Percentiles rank a stretch among this genome's conserved stretches.
These are phyloP conservation scores for Lepus timidus DNA, from an alignment of 2,113 vertebrate species.

Conservation along the genomic window DNA sequence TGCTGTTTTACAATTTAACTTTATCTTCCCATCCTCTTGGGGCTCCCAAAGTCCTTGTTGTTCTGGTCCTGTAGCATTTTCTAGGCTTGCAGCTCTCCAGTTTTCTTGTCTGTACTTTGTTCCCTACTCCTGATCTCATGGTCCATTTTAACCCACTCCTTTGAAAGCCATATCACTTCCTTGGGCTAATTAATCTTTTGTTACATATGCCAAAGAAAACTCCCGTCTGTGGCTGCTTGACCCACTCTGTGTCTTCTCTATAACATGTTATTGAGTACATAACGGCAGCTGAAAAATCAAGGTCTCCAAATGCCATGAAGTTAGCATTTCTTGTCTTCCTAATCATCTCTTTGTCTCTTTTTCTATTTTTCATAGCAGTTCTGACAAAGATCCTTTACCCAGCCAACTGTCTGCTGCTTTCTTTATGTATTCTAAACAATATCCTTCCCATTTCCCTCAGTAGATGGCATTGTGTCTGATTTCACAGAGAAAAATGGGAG, in stretches of 20 bases:
- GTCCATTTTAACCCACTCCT: neutral
- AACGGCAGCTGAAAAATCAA: neutral
- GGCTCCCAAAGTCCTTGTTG: neutral
- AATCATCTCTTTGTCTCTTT: slow-evolving; percentile 5
- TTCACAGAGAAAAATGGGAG: slow-evolving; percentile 10
- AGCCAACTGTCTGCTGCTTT: neutral
- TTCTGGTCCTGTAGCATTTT: neutral
- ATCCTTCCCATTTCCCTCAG: neutral
- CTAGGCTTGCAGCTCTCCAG: neutral
- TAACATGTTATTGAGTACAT: neutral
- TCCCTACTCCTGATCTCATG: neutral
- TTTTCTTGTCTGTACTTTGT: neutral
- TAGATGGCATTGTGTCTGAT: neutral
- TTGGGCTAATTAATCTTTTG: neutral
- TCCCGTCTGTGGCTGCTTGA: neutral
- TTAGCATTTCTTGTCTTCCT: neutral
- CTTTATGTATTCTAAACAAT: neutral
- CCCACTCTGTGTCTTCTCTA: neutral
- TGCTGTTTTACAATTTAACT: neutral
- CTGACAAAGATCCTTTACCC: neutral
- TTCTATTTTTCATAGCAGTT: neutral
- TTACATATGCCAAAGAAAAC: neutral
- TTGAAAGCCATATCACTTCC: neutral
- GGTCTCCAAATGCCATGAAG: neutral
- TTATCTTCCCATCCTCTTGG: neutral